phyloP scores from a whole-genome alignment of 1,140 invertebrate genomes.

The Trachymyrmex cornetzi region DNA sequence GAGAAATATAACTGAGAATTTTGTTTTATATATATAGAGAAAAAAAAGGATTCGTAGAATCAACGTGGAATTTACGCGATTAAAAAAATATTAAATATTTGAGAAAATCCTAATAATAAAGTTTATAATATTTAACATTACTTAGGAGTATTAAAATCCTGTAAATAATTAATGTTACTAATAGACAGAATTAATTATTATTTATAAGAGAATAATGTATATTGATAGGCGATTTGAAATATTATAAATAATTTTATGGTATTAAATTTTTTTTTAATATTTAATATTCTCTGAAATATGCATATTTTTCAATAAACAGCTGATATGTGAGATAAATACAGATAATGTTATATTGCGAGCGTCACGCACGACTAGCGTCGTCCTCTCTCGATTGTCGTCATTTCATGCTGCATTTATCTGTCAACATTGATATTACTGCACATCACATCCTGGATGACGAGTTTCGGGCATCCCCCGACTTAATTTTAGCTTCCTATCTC shows the following conservation, averaged over 20 bases:
- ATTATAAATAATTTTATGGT: neutral
- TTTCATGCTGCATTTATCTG: constrained; percentile 11
- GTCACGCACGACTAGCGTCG: neutral
- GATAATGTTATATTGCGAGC: neutral
- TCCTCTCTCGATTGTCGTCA: constrained; percentile 25
- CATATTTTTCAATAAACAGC: neutral
- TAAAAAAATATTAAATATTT: too few species aligned
- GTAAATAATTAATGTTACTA: too few species aligned
- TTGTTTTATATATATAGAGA: neutral
- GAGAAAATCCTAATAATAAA: too few species aligned
- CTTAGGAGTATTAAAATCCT: too few species aligned
- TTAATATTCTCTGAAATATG: neutral
- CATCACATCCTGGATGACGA: constrained; percentile 56
- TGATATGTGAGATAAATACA: neutral
- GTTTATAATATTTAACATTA: too few species aligned
- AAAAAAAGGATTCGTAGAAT: neutral
- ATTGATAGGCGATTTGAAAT: neutral
- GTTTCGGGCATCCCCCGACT: constrained; percentile 43
- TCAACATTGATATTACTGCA: constrained; percentile 38
- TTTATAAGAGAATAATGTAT: neutral
- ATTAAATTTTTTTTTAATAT: neutral
- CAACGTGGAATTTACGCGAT: neutral
- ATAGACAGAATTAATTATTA: neutral
- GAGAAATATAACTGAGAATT: neutral
- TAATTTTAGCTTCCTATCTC: constrained; percentile 46